Base-by-base conservation (phyloP, 2,113 vertebrate genomes). In the Leptosomus discolor region DNA sequence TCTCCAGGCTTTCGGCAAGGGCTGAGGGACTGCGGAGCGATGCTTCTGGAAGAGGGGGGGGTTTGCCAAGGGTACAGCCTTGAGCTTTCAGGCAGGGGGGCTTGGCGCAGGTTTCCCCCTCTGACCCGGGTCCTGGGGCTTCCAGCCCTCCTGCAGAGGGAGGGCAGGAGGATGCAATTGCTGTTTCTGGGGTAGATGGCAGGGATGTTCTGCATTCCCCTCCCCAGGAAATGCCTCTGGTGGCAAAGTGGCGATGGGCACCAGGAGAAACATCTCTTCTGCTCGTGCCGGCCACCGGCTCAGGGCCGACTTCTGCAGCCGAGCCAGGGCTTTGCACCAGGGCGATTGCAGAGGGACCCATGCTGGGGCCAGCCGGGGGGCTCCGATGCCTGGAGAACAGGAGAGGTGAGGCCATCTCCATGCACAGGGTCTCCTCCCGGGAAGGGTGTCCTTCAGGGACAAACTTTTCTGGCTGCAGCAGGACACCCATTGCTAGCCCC, bases 1-100 rank as follows among this genome's bases (percentile, higher is more conserved):
- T 90, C 92, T 93, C 93, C 92, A 90, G 88, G 92, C 94, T 97
- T 85, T 70, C 67, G 0, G 85, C 85, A 89, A 81, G 57, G 70
- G 61, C 69, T 94, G 85, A 70, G 45, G 7, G 14, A 90, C 45
- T 80, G 92, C 21, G 0, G 54, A 96, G 85, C 13, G 87, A 96
- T 89, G 92, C 79, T 91, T 94, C 87, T 85, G 85, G 97, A 94
- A 90, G 15, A 15, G 34, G 10, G 29, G 53, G 14, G 32, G 45
- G 54, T n/a, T n/a, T n/a, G n/a, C n/a, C n/a, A n/a, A n/a, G n/a
- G n/a, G n/a, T n/a, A n/a, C n/a, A n/a, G n/a, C n/a, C n/a, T n/a
- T n/a, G n/a, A n/a, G n/a, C n/a, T n/a, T n/a, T n/a, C n/a, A 45
- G 43, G 43, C 43, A 45, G 16, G 43, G 15, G 21, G 37, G 15